Conservation (phyloP, 1,140 invertebrate genomes). For the Pteromalus puparum region DNA sequence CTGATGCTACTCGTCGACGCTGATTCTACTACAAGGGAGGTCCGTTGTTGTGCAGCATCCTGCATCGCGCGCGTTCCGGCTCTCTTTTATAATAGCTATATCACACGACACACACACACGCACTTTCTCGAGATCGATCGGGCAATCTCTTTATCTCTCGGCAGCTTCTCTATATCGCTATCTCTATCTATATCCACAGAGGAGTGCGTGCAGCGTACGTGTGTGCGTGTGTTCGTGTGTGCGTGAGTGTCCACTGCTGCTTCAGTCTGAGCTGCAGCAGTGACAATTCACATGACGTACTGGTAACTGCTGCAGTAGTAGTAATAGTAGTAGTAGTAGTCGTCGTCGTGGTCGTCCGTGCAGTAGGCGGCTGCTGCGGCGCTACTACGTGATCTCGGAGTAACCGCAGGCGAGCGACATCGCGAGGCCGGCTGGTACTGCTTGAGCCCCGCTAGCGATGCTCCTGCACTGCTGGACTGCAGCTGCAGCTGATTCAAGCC, state of each 20-base stretch:
- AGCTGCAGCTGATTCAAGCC: neutral
- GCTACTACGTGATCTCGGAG: conserved; percentile 49
- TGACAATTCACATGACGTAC: neutral
- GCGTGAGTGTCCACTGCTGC: conserved; percentile 20
- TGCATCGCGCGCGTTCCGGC: no score
- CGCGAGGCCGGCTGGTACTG: conserved; percentile 46
- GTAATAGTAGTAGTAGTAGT: conserved; percentile 3
- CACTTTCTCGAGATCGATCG: no score
- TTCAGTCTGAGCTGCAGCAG: conserved; percentile 11
- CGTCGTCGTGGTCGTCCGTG: conserved; percentile 23
- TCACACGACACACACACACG: no score
- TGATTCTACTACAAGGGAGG: neutral
- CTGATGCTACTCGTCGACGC: neutral
- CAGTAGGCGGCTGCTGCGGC: conserved; percentile 51
- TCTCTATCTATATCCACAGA: no score
- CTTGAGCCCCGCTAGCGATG: conserved; percentile 54
- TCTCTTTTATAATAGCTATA: neutral
- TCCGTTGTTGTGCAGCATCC: neutral
- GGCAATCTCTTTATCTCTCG: no score
- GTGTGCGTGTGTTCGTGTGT: no score
- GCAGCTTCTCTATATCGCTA: no score
- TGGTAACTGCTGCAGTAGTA: no score
- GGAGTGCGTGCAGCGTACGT: no score
- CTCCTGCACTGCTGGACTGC: neutral
- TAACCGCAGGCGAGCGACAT: conserved; percentile 47